A percentile compares a stretch with the other conserved stretches of the same genome.
Conservation (phyloP, 2,797 vertebrate species). For the Siniperca scherzeri region DNA sequence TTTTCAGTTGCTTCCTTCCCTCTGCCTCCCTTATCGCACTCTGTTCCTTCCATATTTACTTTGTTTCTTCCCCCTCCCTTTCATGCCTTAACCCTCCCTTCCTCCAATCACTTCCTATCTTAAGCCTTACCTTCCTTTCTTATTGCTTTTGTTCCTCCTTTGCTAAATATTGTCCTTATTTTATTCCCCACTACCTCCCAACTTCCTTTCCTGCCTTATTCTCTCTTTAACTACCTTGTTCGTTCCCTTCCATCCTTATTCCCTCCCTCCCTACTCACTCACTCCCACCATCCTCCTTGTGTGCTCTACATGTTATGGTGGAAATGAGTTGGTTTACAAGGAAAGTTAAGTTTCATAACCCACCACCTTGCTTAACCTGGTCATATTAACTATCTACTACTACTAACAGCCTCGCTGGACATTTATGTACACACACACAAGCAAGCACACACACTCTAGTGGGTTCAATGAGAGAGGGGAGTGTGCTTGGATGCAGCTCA, state of each 20-base stretch:
- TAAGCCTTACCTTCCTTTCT: background rate
- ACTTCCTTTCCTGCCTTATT: background rate
- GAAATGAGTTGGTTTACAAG: conserved; percentile 74
- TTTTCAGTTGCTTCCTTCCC: background rate
- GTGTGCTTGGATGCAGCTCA: conserved; percentile 72
- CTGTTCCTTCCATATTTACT: background rate
- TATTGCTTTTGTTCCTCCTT: background rate
- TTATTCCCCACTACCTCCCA: background rate
- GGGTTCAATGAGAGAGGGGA: conserved; percentile 73
- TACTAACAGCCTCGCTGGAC: conserved; percentile 49
- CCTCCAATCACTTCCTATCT: background rate
- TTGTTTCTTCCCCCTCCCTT: background rate
- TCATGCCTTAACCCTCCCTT: background rate
- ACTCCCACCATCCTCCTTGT: conserved; percentile 43
- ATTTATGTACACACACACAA: conserved; percentile 13
- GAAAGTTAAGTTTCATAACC: conserved; percentile 77
- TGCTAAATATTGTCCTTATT: background rate
- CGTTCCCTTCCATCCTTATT: conserved; percentile 9
- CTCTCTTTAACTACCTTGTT: background rate
- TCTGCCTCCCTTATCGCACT: background rate
- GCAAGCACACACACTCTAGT: conserved; percentile 31
- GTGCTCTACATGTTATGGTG: conserved; percentile 57
- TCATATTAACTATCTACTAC: conserved; percentile 56
- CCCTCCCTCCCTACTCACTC: background rate
- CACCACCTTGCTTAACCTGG: conserved; percentile 64